Evolutionary conservation across 2,113 vertebrate species (phyloP).

Genomic region (Lonchura striata): DNA sequence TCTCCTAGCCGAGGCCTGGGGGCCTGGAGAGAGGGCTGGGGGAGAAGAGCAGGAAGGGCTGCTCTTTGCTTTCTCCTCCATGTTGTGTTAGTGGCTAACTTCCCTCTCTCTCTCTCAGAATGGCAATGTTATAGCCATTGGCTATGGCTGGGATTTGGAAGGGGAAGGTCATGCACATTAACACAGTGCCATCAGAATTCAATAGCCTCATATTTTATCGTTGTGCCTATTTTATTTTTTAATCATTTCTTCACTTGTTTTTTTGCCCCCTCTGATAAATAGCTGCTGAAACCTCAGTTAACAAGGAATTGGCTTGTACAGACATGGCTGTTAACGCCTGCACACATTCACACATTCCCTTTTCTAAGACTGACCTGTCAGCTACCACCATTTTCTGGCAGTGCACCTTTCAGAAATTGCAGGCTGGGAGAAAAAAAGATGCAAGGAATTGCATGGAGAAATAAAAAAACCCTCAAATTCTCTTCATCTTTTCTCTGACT

Average conservation of each 20-base stretch:
- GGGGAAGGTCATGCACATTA: not conserved
- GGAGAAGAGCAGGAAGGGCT: not conserved
- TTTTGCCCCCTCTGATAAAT: not conserved
- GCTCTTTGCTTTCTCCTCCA: not conserved
- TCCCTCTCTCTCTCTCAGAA: not conserved
- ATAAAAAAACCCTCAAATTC: not conserved
- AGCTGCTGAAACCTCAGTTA: not conserved
- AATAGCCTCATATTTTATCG: constrained; percentile 30
- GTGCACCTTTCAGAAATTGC: not conserved
- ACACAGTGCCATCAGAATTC: constrained; percentile 27
- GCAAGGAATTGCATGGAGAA: not conserved
- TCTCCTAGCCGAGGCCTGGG: constrained; percentile 68
- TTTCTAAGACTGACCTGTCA: not conserved
- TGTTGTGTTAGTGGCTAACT: not conserved
- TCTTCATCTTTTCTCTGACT: not conserved
- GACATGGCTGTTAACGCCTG: not conserved
- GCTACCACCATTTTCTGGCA: not conserved
- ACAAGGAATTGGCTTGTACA: not conserved
- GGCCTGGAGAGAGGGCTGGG: not conserved
- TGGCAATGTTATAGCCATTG: not conserved
- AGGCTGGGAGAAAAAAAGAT: not conserved
- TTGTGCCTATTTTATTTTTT: constrained; percentile 39
- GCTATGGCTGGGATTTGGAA: not conserved
- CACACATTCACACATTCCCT: not conserved
- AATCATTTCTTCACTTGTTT: not conserved